phyloP scores from a whole-genome alignment of 2,113 vertebrate genomes.

The Xyliphius kryptos region DNA sequence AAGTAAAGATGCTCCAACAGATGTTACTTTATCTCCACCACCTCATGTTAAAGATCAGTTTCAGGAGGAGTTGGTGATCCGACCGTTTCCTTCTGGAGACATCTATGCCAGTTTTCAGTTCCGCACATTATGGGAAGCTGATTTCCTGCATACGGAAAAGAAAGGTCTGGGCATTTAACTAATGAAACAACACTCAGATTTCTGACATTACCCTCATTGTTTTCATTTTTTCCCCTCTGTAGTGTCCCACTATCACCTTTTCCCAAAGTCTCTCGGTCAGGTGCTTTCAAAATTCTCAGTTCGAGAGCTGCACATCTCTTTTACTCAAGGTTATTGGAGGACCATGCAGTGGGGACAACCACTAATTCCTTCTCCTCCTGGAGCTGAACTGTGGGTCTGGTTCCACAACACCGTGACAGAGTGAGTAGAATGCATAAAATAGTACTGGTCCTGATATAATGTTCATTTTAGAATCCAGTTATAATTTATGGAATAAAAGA shows the following conservation, averaged over 20 bases:
- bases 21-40: not conserved
- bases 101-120: constrained; percentile 91
- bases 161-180: constrained; percentile 58
- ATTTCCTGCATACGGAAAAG: constrained; percentile 61
- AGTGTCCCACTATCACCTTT: constrained; percentile 93
- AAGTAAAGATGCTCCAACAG: constrained; percentile 2
- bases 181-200: too few relatives aligned
- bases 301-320: constrained; percentile 82
- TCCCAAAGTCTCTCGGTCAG: constrained; percentile 90
- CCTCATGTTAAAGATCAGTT: constrained; percentile 59
- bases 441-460: too few relatives aligned
- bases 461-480: too few relatives aligned
- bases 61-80: constrained; percentile 81
- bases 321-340: constrained; percentile 87
- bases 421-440: constrained; percentile 66
- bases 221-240: constrained; percentile 12
- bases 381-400: constrained; percentile 86
- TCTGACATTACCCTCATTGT: not conserved
- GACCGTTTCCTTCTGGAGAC: constrained; percentile 82
- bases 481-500: too few relatives aligned
- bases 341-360: constrained; percentile 89
- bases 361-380: constrained; percentile 78
- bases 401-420: constrained; percentile 84
- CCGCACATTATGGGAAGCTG: constrained; percentile 80
- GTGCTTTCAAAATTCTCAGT: constrained; percentile 88